Percentiles rank a stretch among this genome's conserved stretches.
Evolutionary conservation across 1,140 invertebrate genomes (phyloP).

Genomic region (Dendrolimus punctatus): DNA sequence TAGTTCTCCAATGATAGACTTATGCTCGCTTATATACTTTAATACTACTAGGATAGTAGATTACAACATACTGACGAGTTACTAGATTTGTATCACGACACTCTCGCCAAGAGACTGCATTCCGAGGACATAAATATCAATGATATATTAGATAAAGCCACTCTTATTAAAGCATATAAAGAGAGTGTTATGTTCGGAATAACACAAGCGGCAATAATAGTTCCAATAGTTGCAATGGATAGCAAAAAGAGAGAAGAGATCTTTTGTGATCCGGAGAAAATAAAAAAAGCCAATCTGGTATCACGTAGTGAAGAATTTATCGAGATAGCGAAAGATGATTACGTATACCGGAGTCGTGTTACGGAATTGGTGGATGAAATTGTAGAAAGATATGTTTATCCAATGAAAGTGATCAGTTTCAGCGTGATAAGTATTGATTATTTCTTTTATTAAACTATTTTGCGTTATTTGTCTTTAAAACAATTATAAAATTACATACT

Average conservation of each 20-base stretch:
- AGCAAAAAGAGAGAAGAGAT: slow-evolving; percentile 38
- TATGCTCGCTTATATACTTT: slow-evolving; percentile 69
- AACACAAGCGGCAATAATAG: slow-evolving; percentile 68
- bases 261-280: slow-evolving; percentile 45
- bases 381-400: slow-evolving; percentile 58
- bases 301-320: slow-evolving; percentile 63
- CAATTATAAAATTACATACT: too few species aligned
- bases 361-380: slow-evolving; percentile 67
- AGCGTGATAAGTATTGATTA: slow-evolving; percentile 4
- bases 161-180: slow-evolving; percentile 43
- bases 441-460: background rate
- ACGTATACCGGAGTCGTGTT: slow-evolving; percentile 47
- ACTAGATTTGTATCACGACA: slow-evolving; percentile 59
- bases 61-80: slow-evolving; percentile 39
- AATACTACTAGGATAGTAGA: slow-evolving; percentile 63
- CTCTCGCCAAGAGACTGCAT: slow-evolving; percentile 49
- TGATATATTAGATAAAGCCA: slow-evolving; percentile 35
- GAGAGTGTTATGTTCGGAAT: slow-evolving; percentile 63
- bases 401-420: slow-evolving; percentile 8
- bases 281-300: slow-evolving; percentile 48
- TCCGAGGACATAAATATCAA: slow-evolving; percentile 38
- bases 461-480: background rate
- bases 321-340: slow-evolving; percentile 49
- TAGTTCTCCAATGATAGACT: slow-evolving; percentile 66
- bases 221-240: slow-evolving; percentile 57